Percentiles rank a stretch among this genome's conserved stretches.
These are phyloP conservation scores for Cephus rjabovi DNA, from an alignment of 2,888 invertebrate genomes.

Conservation along the genomic window DNA sequence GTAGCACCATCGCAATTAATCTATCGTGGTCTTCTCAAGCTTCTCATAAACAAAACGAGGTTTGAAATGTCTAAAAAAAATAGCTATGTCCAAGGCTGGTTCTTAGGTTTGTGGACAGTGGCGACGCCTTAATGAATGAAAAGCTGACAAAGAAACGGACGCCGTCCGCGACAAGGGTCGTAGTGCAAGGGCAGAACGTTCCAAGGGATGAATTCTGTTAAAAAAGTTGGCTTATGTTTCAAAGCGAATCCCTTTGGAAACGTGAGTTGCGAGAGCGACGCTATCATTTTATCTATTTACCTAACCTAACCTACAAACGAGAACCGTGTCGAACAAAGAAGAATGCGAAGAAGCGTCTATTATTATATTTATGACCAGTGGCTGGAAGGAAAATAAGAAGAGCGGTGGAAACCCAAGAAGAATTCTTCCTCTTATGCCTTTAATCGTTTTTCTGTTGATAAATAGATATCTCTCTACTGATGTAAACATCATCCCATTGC, in stretches of 20 bases:
- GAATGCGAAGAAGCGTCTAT: background rate
- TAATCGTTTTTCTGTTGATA: background rate
- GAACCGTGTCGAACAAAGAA: background rate
- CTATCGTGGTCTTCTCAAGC: background rate
- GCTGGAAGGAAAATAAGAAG: background rate
- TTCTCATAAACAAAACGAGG: background rate
- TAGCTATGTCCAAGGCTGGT: background rate
- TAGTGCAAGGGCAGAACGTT: background rate
- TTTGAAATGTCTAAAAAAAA: background rate
- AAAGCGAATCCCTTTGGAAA: background rate
- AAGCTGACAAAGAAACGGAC: conserved; percentile 21
- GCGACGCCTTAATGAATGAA: conserved; percentile 18
- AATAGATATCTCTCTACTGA: background rate
- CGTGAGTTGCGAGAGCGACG: background rate
- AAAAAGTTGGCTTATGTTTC: background rate
- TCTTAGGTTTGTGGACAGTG: background rate
- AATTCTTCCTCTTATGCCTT: background rate
- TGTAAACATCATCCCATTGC: background rate
- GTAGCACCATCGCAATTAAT: background rate
- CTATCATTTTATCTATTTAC: background rate
- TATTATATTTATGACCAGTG: background rate
- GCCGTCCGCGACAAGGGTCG: background rate
- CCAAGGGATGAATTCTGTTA: background rate
- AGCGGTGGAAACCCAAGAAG: background rate
- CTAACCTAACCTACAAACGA: background rate